Evolutionary conservation across 2,888 invertebrate genomes (phyloP), one percentile per base, ranked within the genome.

Genomic region (Syrphus vitripennis): DNA sequence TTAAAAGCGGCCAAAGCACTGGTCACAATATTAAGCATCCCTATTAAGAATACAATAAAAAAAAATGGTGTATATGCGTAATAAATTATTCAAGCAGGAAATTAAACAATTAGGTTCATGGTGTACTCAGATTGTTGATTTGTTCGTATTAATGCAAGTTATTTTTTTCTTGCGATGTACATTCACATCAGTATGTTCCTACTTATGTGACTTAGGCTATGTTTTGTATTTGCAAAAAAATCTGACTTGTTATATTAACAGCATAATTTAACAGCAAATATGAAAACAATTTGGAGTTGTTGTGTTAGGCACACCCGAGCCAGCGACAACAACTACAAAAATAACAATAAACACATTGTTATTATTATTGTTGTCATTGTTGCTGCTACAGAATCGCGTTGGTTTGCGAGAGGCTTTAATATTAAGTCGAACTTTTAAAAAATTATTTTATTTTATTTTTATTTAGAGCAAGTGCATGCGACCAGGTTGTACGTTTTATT

Each of bases 81-180:
- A 42, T 19, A 16, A 29, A 42, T n/a, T n/a, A n/a, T 16, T 37
- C 21, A 63, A 63, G 29, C 65, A 65, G 48, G 65, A 65, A 65
- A 48, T 48, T 65, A 31, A 65, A 45, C 65, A 65, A 65, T 65
- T 65, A 65, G 19, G 45, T 31, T 45, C 26, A 45, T 31, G 29
- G 16, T n/a, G n/a, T 19, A 40, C 9, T 34, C 19, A 2, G 19
- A 19, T 34, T 12, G 57, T 34, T 34, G 26, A 57, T 14, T 34
- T 34, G 26, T 34, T 14, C 4, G 34, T 21, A n/a, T 31, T 55
- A 31, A 29, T 55, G 10, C 16, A 55, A 2, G 9, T 12, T 10
- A 7, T 16, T 12, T 53, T 53, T 24, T 55, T 16, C 16, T 53
- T n/a, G 4, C 3, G 9, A 53, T 53, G 7, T n/a, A 26, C 0